These are phyloP conservation scores for Diloba caeruleocephala DNA, from an alignment of 2,888 invertebrate species.

Conservation along the genomic window DNA sequence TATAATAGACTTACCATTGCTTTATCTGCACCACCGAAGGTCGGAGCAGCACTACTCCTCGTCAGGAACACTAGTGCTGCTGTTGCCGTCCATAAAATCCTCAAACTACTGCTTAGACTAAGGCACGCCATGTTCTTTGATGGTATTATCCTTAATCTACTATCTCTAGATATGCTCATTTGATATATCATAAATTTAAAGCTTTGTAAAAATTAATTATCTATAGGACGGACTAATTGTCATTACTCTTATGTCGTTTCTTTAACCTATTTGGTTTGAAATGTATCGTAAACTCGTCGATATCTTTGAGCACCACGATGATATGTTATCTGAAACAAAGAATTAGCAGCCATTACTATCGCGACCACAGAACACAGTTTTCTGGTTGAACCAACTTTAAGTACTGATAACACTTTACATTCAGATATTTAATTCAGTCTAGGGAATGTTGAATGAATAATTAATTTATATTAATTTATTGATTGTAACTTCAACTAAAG, in stretches of 20 bases:
- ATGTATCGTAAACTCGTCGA: constrained; percentile 64
- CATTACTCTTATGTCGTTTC: constrained; percentile 69
- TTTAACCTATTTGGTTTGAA: constrained; percentile 65
- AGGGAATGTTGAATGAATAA: constrained; percentile 16
- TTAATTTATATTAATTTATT: constrained; percentile 1
- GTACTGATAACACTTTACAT: constrained; percentile 1
- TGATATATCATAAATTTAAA: constrained; percentile 63
- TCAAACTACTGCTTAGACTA: constrained; percentile 74
- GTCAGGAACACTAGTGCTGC: constrained; percentile 73
- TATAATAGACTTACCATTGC: constrained; percentile 79
- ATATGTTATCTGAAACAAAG: constrained; percentile 80
- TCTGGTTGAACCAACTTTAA: constrained; percentile 16
- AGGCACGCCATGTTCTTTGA: constrained; percentile 74
- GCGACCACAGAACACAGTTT: too few species aligned
- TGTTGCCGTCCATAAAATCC: constrained; percentile 73
- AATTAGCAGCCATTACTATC: constrained; percentile 42
- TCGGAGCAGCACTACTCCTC: constrained; percentile 80
- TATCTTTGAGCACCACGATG: constrained; percentile 65
- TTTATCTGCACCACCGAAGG: constrained; percentile 79
- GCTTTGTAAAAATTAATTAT: constrained; percentile 74
- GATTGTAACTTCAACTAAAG: constrained; percentile 5
- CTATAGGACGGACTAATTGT: constrained; percentile 66
- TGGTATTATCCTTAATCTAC: constrained; percentile 60
- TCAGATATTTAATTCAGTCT: not conserved
- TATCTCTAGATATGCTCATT: constrained; percentile 74